These are phyloP conservation scores for Drosophila suboccidentalis DNA, from an alignment of 2,888 invertebrate species.

Conservation along the genomic window DNA sequence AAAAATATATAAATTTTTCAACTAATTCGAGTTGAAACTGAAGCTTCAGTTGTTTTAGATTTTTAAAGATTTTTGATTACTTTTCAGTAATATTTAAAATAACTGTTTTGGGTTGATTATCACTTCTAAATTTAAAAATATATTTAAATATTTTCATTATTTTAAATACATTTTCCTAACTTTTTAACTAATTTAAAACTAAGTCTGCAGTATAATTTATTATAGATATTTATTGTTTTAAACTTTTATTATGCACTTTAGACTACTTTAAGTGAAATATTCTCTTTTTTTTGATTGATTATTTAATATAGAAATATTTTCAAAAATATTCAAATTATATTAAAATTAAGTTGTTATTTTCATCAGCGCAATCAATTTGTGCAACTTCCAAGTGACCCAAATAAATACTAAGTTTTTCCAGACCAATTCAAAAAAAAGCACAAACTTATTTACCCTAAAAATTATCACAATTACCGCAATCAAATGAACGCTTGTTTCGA, in stretches of 20 bases:
- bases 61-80: neutral
- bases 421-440: constrained; percentile 31
- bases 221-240: too few relatives aligned
- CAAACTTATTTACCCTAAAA: constrained; percentile 57
- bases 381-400: constrained; percentile 57
- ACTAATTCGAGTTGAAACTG: neutral
- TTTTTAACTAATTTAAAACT: too few relatives aligned
- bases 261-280: too few relatives aligned
- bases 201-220: too few relatives aligned
- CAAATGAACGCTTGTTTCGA: constrained; percentile 50
- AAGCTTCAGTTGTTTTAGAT: constrained; percentile 1
- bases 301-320: neutral
- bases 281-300: too few relatives aligned
- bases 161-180: too few relatives aligned
- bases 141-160: too few relatives aligned
- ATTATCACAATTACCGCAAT: constrained; percentile 81
- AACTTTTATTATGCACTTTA: too few relatives aligned
- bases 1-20: constrained; percentile 1
- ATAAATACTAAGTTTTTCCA: constrained; percentile 37
- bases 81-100: neutral
- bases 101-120: neutral
- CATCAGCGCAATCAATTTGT: constrained; percentile 33
- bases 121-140: neutral
- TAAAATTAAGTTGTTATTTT: neutral
- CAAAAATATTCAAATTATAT: neutral